These are phyloP conservation scores for Struthio camelus DNA, from an alignment of 2,113 vertebrate genomes.

Conservation along the genomic window DNA sequence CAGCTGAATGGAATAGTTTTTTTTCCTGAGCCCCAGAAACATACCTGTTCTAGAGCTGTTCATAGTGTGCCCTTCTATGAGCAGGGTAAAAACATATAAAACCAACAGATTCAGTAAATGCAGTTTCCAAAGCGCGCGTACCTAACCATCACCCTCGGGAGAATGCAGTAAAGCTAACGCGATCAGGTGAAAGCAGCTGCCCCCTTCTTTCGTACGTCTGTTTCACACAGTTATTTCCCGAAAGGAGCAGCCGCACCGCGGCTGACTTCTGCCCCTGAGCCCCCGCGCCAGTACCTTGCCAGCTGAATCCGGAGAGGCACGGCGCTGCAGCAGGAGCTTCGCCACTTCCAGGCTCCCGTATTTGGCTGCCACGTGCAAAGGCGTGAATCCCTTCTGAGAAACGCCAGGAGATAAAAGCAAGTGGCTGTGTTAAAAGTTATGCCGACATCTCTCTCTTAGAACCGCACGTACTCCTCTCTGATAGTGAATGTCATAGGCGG, in stretches of 20 bases:
- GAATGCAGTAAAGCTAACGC: background rate
- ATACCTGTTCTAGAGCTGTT: background rate
- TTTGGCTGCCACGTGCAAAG: constrained; percentile 93
- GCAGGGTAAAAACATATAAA: background rate
- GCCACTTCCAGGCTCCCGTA: constrained; percentile 96
- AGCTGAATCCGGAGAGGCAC: constrained; percentile 86
- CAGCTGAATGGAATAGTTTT: fast-evolving
- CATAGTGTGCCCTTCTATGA: background rate
- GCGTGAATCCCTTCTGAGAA: constrained; percentile 95
- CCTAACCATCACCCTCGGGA: background rate
- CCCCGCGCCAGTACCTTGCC: constrained; percentile 84
- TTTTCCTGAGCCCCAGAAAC: background rate
- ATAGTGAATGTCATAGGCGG: fast-evolving
- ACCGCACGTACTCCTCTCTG: background rate
- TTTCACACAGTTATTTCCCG: background rate
- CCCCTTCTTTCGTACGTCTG: fast-evolving
- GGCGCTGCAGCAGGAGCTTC: constrained; percentile 91
- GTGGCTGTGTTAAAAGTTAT: background rate
- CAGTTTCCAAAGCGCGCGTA: fast-evolving
- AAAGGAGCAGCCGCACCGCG: background rate
- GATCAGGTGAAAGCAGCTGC: background rate
- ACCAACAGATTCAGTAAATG: background rate
- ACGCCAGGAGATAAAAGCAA: background rate
- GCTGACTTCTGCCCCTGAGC: background rate
- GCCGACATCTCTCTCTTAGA: background rate